phyloP scores from a whole-genome alignment of 2,797 vertebrate species.

The Micrastur ruficollis region DNA sequence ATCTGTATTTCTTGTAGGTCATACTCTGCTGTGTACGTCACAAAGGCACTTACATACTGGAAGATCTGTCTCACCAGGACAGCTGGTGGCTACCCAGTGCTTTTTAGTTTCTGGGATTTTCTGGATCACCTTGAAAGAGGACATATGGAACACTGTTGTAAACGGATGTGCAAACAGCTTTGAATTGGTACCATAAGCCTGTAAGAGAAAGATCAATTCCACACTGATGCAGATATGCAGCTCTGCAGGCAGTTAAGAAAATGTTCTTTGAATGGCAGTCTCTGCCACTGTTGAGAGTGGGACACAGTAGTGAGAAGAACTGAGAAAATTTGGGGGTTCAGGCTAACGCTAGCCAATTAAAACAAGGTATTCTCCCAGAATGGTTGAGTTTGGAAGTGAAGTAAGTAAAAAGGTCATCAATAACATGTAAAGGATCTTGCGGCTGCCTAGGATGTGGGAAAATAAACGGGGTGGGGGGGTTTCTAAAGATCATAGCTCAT shows the following conservation, averaged over 20 bases:
- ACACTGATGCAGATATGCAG: fast-evolving
- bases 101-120: not conserved
- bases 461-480: not conserved
- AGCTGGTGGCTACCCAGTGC: not conserved
- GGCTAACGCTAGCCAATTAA: not conserved
- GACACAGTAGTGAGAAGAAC: not conserved
- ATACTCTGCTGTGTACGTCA: not conserved
- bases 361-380: not conserved
- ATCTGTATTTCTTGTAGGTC: not conserved
- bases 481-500: not conserved
- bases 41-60: not conserved
- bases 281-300: not conserved
- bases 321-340: not conserved
- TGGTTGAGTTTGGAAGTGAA: not conserved
- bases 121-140: not conserved
- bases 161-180: not conserved
- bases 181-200: not conserved
- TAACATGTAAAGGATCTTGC: not conserved
- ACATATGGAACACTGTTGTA: not conserved
- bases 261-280: not conserved
- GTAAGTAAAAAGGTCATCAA: not conserved
- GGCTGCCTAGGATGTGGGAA: not conserved
- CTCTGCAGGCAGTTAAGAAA: not conserved
- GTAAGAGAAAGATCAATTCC: not conserved
- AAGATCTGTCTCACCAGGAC: not conserved